These are phyloP conservation scores for Crotalus tigris DNA, from an alignment of 2,113 vertebrate genomes.

Conservation along the genomic window DNA sequence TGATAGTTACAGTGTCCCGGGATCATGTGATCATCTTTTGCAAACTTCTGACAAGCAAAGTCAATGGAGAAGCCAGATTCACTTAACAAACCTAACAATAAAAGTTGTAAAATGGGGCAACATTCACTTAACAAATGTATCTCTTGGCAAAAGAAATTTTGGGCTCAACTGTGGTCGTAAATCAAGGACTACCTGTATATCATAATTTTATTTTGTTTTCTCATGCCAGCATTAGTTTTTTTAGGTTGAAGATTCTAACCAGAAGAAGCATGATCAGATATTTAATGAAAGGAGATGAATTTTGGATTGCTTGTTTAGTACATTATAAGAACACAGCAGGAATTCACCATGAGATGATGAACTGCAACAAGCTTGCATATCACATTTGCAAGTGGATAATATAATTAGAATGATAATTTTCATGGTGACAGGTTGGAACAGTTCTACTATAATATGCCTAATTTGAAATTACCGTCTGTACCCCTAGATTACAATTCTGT, in stretches of 20 bases:
- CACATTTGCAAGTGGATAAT: neutral
- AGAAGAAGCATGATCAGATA: accelerated
- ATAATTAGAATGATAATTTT: neutral
- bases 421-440: neutral
- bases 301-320: neutral
- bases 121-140: neutral
- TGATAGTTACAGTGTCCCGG: neutral
- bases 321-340: neutral
- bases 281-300: accelerated
- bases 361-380: neutral
- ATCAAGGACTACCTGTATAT: neutral
- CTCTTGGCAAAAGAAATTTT: neutral
- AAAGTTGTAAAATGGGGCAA: neutral
- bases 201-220: neutral
- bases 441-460: neutral
- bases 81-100: neutral
- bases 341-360: neutral
- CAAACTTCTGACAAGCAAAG: neutral
- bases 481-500: neutral
- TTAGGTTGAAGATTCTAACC: accelerated
- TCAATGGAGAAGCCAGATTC: neutral
- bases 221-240: neutral
- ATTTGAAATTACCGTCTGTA: neutral
- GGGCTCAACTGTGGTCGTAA: neutral
- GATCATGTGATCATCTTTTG: neutral